A percentile compares a stretch with the other conserved stretches of the same genome.
Conservation (phyloP, 1,140 invertebrate species). For the Polypedilum vanderplanki region DNA sequence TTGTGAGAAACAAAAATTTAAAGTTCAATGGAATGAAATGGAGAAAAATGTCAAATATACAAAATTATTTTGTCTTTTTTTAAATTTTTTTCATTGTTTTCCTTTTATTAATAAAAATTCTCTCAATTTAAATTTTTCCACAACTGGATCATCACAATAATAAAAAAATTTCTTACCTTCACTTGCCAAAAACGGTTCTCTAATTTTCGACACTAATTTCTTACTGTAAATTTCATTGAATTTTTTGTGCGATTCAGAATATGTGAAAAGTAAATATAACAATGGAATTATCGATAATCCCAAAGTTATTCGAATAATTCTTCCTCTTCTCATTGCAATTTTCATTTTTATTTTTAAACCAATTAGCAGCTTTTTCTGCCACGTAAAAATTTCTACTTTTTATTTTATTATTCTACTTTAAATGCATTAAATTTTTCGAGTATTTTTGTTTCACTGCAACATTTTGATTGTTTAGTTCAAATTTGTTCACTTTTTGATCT, state of each 20-base stretch:
- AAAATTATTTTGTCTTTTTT: too few species aligned
- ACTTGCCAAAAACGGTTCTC: constrained; percentile 39
- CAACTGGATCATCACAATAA: neutral
- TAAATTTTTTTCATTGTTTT: neutral
- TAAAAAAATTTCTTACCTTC: constrained; percentile 36
- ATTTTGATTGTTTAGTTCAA: too few species aligned
- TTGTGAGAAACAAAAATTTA: too few species aligned
- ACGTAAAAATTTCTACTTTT: neutral
- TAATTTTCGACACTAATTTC: constrained; percentile 34
- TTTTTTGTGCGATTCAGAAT: constrained; percentile 41
- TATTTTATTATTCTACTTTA: too few species aligned
- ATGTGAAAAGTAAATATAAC: constrained; percentile 44
- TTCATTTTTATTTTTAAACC: constrained; percentile 39
- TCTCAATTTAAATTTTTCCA: too few species aligned
- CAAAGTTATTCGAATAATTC: constrained; percentile 41
- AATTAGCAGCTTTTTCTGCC: neutral
- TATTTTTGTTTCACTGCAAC: too few species aligned
- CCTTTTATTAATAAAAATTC: too few species aligned
- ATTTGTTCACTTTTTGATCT: too few species aligned
- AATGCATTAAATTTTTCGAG: too few species aligned
- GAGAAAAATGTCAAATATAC: too few species aligned
- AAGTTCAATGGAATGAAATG: too few species aligned
- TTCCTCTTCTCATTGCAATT: constrained; percentile 42
- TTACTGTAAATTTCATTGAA: constrained; percentile 38
- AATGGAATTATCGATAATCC: constrained; percentile 41